These are phyloP conservation scores for Achroia grisella DNA, from an alignment of 1,140 invertebrate genomes.

Conservation along the genomic window DNA sequence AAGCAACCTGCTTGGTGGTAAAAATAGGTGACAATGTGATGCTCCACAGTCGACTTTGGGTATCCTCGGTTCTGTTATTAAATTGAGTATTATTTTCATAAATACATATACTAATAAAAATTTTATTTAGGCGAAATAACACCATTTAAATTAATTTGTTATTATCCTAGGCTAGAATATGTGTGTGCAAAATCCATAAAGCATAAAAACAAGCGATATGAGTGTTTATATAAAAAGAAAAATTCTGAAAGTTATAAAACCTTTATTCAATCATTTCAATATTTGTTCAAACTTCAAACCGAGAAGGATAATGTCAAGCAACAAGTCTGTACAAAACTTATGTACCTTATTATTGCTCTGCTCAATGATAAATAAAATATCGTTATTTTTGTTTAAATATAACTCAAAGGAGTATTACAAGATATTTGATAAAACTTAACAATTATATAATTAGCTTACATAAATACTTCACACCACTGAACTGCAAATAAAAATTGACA, in stretches of 20 bases:
- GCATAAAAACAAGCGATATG: too few relatives aligned
- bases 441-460: constrained; percentile 9
- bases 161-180: too few relatives aligned
- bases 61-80: too few relatives aligned
- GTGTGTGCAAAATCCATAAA: too few relatives aligned
- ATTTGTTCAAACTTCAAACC: constrained; percentile 7
- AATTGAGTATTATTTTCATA: too few relatives aligned
- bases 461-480: constrained; percentile 4
- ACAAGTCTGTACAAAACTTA: not conserved
- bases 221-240: not conserved
- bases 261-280: constrained; percentile 3
- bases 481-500: not conserved
- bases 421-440: constrained; percentile 16
- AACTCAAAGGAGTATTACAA: constrained; percentile 1
- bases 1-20: too few relatives aligned
- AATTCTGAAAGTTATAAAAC: constrained; percentile 1
- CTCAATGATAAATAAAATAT: constrained; percentile 4
- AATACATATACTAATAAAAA: too few relatives aligned
- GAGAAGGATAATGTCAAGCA: not conserved
- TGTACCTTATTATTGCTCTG: not conserved
- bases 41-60: too few relatives aligned
- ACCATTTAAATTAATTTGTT: too few relatives aligned
- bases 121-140: too few relatives aligned
- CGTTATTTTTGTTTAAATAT: not conserved
- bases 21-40: too few relatives aligned